A percentile compares a stretch with the other conserved stretches of the same genome.
phyloP scores from a whole-genome alignment of 2,888 invertebrate species.

The Lepas anatifera region DNA sequence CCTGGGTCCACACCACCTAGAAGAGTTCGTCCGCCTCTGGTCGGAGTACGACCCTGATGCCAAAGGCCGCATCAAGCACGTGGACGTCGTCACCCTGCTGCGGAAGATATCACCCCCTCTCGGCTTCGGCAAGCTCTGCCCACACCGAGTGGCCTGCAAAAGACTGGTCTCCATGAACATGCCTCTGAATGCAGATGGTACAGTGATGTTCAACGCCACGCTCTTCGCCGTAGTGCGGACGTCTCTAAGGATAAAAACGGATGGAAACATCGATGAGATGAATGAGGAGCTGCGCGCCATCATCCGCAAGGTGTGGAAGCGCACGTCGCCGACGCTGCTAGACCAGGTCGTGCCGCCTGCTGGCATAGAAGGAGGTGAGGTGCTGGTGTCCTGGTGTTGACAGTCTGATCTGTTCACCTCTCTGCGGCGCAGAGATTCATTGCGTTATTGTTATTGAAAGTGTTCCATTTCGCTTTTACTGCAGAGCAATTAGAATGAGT shows the following conservation, averaged over 20 bases:
- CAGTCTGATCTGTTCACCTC: no score
- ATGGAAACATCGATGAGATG: slow-evolving; percentile 44
- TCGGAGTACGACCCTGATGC: slow-evolving; percentile 99
- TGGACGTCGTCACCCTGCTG: slow-evolving; percentile 95
- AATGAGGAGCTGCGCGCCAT: slow-evolving; percentile 46
- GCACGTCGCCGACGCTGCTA: slow-evolving; percentile 84
- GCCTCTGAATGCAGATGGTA: slow-evolving; percentile 49
- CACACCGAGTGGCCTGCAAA: slow-evolving; percentile 97
- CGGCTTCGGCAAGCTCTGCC: slow-evolving; percentile 98
- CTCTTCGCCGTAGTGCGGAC: slow-evolving; percentile 48
- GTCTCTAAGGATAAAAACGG: slow-evolving; percentile 45
- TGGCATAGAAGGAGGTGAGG: slow-evolving; percentile 44
- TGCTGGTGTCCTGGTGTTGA: no score
- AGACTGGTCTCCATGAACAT: slow-evolving; percentile 50
- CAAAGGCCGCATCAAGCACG: slow-evolving; percentile 96
- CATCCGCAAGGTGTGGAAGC: slow-evolving; percentile 53
- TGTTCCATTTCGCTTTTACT: no score
- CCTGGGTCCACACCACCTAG: slow-evolving; percentile 96
- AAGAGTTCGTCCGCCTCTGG: slow-evolving; percentile 98
- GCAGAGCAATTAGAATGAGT: no score
- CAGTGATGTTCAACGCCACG: slow-evolving; percentile 51
- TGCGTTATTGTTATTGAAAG: no score
- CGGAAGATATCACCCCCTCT: slow-evolving; percentile 97
- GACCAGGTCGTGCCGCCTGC: slow-evolving; percentile 99
- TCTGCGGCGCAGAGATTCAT: no score